Evolutionary conservation across 2,797 vertebrate genomes (phyloP).

Genomic region (Cuniculus paca): DNA sequence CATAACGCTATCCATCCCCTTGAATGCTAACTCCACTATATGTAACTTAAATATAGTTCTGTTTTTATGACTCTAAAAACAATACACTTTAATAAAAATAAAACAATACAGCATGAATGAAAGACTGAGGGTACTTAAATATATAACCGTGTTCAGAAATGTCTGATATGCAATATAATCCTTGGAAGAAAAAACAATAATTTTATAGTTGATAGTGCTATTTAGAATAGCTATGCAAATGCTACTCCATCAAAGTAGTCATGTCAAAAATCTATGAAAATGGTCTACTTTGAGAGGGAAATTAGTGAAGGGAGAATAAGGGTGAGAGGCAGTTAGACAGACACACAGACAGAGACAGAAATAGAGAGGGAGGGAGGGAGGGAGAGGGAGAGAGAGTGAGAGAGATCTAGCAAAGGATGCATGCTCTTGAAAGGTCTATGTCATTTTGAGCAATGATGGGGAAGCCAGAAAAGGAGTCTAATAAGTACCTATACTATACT

Average conservation of each 20-base stretch:
- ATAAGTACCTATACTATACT: background rate
- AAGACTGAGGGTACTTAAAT: background rate
- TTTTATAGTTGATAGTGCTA: slow-evolving; percentile 7
- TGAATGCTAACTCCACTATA: slow-evolving; percentile 1
- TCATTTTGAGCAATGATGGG: slow-evolving; percentile 45
- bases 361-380: background rate
- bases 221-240: slow-evolving; percentile 27
- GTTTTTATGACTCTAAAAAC: slow-evolving; percentile 23
- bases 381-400: background rate
- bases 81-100: slow-evolving; percentile 9
- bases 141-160: background rate
- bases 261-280: slow-evolving; percentile 36
- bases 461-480: slow-evolving; percentile 33
- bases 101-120: slow-evolving; percentile 19
- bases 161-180: background rate
- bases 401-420: background rate
- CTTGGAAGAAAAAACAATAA: background rate
- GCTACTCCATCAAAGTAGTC: slow-evolving; percentile 38
- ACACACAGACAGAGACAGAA: background rate
- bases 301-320: background rate
- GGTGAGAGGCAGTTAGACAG: background rate
- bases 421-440: background rate
- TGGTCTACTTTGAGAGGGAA: slow-evolving; percentile 42
- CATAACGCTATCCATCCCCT: background rate
- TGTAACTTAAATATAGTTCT: background rate